phyloP scores from a whole-genome alignment of 2,113 vertebrate species.

The Tupaia chinensis region DNA sequence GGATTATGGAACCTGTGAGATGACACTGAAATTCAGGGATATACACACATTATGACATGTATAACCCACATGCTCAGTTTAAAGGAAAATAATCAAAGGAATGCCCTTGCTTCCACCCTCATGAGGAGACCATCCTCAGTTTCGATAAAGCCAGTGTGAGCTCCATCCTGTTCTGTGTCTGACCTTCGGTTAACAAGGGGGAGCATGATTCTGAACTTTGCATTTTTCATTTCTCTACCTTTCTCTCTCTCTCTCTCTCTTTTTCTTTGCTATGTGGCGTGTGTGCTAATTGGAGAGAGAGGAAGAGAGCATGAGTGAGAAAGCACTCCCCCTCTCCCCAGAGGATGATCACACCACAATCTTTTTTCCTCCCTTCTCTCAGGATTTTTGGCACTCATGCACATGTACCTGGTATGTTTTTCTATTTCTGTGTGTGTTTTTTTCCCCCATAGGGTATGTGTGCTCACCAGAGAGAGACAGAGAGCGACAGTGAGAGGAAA shows the following conservation, averaged over 20 bases:
- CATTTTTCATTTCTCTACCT: not conserved
- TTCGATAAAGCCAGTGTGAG: not conserved
- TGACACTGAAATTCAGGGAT: not conserved
- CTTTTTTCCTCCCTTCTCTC: too few species aligned
- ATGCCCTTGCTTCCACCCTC: not conserved
- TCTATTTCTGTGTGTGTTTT: too few species aligned
- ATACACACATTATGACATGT: not conserved
- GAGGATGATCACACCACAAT: too few species aligned
- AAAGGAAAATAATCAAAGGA: conserved; percentile 9
- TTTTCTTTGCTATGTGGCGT: too few species aligned
- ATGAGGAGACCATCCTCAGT: not conserved
- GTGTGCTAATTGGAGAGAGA: too few species aligned
- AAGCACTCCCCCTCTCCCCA: too few species aligned
- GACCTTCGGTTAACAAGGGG: not conserved
- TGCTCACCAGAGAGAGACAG: too few species aligned
- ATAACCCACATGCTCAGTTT: not conserved
- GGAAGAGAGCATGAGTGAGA: too few species aligned
- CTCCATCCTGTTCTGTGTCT: not conserved
- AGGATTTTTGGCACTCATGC: too few species aligned
- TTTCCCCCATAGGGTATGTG: too few species aligned
- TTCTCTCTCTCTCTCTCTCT: not conserved
- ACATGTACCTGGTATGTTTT: too few species aligned
- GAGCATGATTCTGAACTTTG: not conserved
- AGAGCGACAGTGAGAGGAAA: too few species aligned
- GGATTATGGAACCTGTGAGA: not conserved